phyloP scores from a whole-genome alignment of 1,140 invertebrate species.

The Aphaenogaster rudis region DNA sequence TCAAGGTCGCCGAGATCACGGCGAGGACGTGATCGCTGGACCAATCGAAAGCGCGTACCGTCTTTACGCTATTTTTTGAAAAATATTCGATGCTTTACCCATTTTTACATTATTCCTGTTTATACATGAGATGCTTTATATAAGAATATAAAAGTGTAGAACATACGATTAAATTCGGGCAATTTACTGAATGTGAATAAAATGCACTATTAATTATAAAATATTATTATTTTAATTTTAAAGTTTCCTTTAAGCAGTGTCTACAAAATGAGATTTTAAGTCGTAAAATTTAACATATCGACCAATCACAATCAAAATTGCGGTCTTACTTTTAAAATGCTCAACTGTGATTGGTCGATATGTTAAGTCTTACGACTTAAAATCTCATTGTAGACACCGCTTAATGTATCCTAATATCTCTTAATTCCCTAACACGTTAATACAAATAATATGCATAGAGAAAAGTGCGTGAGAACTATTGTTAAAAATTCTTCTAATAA shows the following conservation, averaged over 20 bases:
- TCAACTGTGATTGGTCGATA: too few species aligned
- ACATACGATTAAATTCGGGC: not conserved
- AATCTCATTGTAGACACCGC: too few species aligned
- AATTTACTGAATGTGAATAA: not conserved
- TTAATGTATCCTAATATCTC: not conserved
- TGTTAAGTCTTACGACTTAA: too few species aligned
- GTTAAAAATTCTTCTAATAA: not conserved
- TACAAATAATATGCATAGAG: not conserved
- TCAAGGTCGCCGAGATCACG: slow-evolving; percentile 82
- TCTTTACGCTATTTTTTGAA: slow-evolving; percentile 60
- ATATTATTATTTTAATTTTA: not conserved
- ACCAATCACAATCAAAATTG: too few species aligned
- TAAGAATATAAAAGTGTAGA: not conserved
- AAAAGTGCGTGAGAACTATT: not conserved
- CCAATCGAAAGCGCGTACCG: slow-evolving; percentile 67
- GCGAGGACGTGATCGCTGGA: slow-evolving; percentile 78
- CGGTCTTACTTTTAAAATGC: too few species aligned
- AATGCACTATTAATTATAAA: not conserved
- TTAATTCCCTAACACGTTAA: not conserved
- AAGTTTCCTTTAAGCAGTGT: not conserved
- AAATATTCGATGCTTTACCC: slow-evolving; percentile 65
- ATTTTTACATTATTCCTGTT: slow-evolving; percentile 50
- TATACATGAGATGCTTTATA: not conserved
- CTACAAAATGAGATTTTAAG: too few species aligned
- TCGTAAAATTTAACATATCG: too few species aligned